Evolutionary conservation across 2,113 vertebrate genomes (phyloP).

Genomic region (Tor tambroides): DNA sequence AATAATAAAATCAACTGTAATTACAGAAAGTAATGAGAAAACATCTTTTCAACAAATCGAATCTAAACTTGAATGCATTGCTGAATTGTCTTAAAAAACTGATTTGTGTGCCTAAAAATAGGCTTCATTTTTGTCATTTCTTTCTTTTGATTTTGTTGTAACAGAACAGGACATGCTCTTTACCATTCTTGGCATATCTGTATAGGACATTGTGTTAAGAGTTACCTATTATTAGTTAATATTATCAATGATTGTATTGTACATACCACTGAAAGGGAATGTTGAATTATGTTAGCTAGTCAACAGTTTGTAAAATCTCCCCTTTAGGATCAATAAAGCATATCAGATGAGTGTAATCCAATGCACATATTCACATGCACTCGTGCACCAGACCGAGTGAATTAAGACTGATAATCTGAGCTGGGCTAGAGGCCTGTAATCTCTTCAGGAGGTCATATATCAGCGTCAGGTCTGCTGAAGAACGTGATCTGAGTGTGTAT

Average conservation of each 20-base stretch:
- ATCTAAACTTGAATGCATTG: neutral
- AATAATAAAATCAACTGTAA: neutral
- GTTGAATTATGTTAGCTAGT: neutral
- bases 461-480: neutral
- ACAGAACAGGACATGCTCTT: no score
- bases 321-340: neutral
- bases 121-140: no score
- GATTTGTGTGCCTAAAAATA: neutral
- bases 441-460: conserved; percentile 48
- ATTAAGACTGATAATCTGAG: conserved; percentile 46
- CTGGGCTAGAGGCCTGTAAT: conserved; percentile 38
- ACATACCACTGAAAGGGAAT: neutral
- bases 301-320: neutral
- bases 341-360: neutral
- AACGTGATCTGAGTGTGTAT: neutral
- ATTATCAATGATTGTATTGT: neutral
- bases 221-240: neutral
- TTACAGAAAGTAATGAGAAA: neutral
- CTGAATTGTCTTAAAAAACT: neutral
- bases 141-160: no score
- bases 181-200: no score
- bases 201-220: neutral
- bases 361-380: neutral
- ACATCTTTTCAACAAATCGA: no score
- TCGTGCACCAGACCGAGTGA: neutral